phyloP scores from a whole-genome alignment of 2,113 vertebrate genomes.

The Calyptommatus sinebrachiatus region DNA sequence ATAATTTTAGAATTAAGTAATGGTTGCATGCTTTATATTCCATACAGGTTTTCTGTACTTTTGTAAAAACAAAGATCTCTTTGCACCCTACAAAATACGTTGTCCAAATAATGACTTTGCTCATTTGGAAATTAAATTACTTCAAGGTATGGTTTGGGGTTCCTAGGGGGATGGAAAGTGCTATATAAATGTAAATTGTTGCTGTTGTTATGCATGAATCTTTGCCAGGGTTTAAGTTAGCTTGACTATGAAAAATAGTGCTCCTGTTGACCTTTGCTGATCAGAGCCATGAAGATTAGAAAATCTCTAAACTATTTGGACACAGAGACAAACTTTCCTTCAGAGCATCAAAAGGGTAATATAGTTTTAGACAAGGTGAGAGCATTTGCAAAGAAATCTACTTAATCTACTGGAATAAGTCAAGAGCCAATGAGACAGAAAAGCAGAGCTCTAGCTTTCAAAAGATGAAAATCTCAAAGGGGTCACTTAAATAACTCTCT shows the following conservation, averaged over 20 bases:
- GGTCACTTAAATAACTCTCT: not conserved
- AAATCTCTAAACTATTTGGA: conserved; percentile 51
- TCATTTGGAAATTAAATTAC: conserved; percentile 46
- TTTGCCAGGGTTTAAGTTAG: conserved; percentile 50
- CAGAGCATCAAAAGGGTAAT: conserved; percentile 37
- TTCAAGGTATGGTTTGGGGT: conserved; percentile 49
- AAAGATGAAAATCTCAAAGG: not conserved
- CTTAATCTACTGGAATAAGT: conserved; percentile 11
- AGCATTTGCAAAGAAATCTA: conserved; percentile 21
- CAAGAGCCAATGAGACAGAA: conserved; percentile 23
- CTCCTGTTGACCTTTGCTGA: conserved; percentile 58
- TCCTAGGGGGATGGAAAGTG: conserved; percentile 61
- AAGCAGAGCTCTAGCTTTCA: conserved; percentile 18
- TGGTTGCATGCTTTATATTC: not conserved
- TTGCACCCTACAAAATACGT: not conserved
- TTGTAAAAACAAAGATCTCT: not conserved
- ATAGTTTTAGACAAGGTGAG: conserved; percentile 30
- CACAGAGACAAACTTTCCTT: conserved; percentile 50
- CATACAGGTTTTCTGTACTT: not conserved
- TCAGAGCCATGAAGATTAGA: conserved; percentile 41
- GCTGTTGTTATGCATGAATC: conserved; percentile 60
- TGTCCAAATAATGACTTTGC: conserved; percentile 29
- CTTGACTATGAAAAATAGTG: conserved; percentile 58
- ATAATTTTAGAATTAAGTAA: not conserved
- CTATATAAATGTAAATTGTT: conserved; percentile 70